phyloP scores from a whole-genome alignment of 2,113 vertebrate genomes.

The Sorex araneus region DNA sequence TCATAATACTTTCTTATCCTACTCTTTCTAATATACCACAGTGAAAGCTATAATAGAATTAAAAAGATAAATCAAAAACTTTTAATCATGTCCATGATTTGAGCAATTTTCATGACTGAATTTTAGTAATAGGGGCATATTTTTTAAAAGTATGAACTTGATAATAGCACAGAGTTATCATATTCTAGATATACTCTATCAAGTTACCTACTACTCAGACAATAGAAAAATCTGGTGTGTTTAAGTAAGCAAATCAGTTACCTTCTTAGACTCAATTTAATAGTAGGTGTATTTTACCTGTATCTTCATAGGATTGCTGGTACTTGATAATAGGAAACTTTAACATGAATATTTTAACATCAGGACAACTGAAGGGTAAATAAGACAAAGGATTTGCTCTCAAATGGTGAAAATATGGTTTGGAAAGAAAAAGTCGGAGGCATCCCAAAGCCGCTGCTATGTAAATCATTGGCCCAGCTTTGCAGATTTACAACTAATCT shows the following conservation, averaged over 20 bases:
- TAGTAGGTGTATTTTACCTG: background rate
- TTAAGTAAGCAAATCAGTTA: background rate
- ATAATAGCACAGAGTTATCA: background rate
- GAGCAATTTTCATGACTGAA: background rate
- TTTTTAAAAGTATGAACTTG: slow-evolving; percentile 4
- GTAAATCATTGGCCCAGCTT: no score
- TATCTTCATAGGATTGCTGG: background rate
- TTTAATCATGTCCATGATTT: background rate
- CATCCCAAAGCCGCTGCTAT: no score
- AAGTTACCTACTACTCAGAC: background rate
- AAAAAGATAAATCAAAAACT: slow-evolving; percentile 28
- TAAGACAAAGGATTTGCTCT: slow-evolving; percentile 12
- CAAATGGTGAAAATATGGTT: background rate
- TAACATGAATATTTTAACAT: slow-evolving; percentile 5
- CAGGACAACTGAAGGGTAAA: slow-evolving; percentile 39
- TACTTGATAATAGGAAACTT: background rate
- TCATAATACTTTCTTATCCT: background rate
- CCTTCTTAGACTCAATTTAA: background rate
- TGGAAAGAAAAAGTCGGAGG: background rate
- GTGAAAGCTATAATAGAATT: background rate
- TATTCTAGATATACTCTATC: background rate
- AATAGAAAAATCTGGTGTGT: background rate
- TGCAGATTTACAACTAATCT: no score
- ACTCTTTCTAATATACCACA: background rate
- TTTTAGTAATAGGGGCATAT: background rate